phyloP scores from a whole-genome alignment of 37 sponge, comb jelly and placozoan genomes.

The Ephydatia muelleri region DNA sequence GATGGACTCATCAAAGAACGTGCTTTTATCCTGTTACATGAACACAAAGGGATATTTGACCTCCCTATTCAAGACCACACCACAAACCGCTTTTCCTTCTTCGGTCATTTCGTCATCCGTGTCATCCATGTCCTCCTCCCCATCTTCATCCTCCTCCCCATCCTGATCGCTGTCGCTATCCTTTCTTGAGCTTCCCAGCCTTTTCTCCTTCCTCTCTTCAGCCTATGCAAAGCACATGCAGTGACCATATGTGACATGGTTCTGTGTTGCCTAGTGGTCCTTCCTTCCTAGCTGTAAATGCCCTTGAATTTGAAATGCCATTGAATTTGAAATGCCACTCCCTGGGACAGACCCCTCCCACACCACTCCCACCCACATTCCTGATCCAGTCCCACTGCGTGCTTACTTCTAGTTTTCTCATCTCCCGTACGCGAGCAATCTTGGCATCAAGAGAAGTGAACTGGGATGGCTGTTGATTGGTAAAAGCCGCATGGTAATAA shows the following conservation, averaged over 20 bases:
- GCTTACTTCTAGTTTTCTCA: conserved; percentile 49
- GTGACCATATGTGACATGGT: not conserved
- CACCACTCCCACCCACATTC: not conserved
- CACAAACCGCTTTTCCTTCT: not conserved
- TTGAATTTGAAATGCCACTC: too few relatives aligned
- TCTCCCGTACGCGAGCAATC: conserved; percentile 55
- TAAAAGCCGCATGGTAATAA: too few relatives aligned
- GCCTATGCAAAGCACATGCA: not conserved
- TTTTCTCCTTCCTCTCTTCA: conserved; percentile 8
- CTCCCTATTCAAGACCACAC: not conserved
- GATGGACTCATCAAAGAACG: conserved; percentile 74
- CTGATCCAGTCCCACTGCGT: not conserved
- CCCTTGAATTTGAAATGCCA: too few relatives aligned
- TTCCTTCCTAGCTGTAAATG: too few relatives aligned
- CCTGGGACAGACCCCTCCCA: too few relatives aligned
- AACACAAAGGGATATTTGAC: conserved; percentile 3
- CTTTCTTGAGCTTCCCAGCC: conserved; percentile 1
- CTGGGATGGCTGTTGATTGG: not conserved
- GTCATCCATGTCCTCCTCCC: conserved; percentile 26
- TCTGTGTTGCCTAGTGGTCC: not conserved
- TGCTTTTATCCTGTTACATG: conserved; percentile 3
- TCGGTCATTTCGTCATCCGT: not conserved
- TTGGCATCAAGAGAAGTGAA: conserved; percentile 64
- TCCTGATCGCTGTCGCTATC: conserved; percentile 8
- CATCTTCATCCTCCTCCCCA: conserved; percentile 22